Conservation (phyloP, 2,797 vertebrate species). For the Synaphobranchus kaupii region DNA sequence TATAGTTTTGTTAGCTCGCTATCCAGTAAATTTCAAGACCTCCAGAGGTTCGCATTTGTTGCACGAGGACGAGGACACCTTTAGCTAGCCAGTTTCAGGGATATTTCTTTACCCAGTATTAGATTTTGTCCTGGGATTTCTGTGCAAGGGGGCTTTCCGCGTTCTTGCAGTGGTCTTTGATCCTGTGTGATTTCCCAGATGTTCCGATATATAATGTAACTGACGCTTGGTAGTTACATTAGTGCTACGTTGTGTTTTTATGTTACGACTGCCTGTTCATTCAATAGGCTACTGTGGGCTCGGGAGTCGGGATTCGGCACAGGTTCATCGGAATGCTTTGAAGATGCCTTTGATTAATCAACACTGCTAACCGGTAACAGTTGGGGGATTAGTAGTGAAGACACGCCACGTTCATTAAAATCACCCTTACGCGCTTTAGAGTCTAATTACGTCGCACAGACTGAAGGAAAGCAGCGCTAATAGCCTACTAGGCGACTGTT, state of each 20-base stretch:
- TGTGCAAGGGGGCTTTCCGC: neutral
- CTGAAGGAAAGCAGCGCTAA: neutral
- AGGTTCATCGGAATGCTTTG: neutral
- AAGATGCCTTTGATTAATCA: neutral
- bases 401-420: neutral
- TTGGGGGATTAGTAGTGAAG: neutral
- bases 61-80: neutral
- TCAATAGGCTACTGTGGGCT: neutral
- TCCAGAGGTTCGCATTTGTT: neutral
- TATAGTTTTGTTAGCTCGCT: neutral
- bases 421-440: neutral
- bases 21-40: neutral
- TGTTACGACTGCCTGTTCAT: neutral
- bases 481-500: neutral
- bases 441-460: neutral
- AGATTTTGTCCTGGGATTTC: neutral
- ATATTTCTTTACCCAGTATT: neutral
- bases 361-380: neutral
- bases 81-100: neutral
- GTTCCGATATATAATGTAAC: neutral
- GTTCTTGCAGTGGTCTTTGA: neutral
- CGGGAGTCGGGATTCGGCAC: neutral
- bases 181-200: neutral
- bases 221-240: neutral
- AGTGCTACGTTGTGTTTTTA: neutral